Evolutionary conservation across 2,113 vertebrate species (phyloP), one percentile per base, ranked within the genome.

Genomic region (Lutjanus erythropterus): DNA sequence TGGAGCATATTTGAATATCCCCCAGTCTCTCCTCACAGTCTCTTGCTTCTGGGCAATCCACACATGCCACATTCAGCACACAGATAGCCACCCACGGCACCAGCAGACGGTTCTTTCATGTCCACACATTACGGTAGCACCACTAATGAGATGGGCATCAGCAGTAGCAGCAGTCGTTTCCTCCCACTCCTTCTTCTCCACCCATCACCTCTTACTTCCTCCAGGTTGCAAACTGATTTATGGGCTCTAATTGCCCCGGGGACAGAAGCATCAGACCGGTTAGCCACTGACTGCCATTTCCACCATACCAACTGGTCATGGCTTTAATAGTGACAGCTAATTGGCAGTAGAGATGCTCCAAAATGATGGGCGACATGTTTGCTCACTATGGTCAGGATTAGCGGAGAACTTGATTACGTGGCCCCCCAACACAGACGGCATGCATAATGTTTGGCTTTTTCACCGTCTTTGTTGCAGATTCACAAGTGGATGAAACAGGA

Each of bases 141-240:
- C 71, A 6, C 86, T 92, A 92, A 94, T 92, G 90, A 93, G 90
- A 90, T 62, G 68, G 83, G 81, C 80, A 83, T 86, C 83, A 42
- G 64, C 86, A 23, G 61, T 8, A 69, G 73, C 77, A 74, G 74
- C 68, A n/a, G 81, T 64, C 44, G 23, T 69, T 78, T 76, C 78
- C 80, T 86, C 86, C 84, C 78, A 71, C 86, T 84, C 76, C 25
- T 62, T 27, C 75, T 55, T 71, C 77, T 83, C 73, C 68, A 67
- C 79, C 85, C 84, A 74, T 86, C 46, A 53, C 46, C 58, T 81
- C 67, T 31, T 65, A 81, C 83, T 86, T 84, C 78, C 75, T 74
- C 62, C 66, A 58, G 77, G 76, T 77, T 80, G 64, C 81, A 77
- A 83, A 81, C 79, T 67, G 84, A 85, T 88, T 87, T 77, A 86